These are phyloP conservation scores for Sternotherus odoratus DNA, from an alignment of 2,797 vertebrate species.

Conservation along the genomic window DNA sequence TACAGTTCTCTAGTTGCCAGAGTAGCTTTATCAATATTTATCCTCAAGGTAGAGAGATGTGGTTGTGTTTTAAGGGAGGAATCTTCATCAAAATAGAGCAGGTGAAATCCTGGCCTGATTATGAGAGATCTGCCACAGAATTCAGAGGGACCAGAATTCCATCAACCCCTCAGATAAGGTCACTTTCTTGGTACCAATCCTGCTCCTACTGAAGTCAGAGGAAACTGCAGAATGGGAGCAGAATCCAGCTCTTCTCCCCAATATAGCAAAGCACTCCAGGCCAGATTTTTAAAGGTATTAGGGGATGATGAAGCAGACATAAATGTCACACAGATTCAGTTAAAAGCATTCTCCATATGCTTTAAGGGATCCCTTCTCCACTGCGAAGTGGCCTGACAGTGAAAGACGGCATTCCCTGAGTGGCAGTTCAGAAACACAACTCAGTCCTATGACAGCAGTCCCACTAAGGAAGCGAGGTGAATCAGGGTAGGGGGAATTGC, in stretches of 20 bases:
- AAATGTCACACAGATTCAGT: background rate
- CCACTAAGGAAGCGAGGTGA: background rate
- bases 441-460: fast-evolving
- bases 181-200: background rate
- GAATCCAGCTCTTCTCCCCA: background rate
- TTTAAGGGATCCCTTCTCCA: background rate
- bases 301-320: background rate
- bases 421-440: background rate
- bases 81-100: background rate
- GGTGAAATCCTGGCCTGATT: background rate
- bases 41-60: constrained; percentile 4
- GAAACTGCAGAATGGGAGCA: background rate
- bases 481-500: background rate
- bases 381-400: background rate
- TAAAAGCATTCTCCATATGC: background rate
- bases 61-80: background rate
- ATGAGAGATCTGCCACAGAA: background rate
- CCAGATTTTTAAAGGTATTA: background rate
- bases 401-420: background rate
- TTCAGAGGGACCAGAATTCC: fast-evolving
- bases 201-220: background rate
- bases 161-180: fast-evolving
- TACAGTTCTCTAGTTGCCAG: constrained; percentile 21
- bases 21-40: constrained; percentile 48
- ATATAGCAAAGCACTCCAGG: background rate